Conservation (phyloP, 1,140 invertebrate species). For the Eulimnadia texana region DNA sequence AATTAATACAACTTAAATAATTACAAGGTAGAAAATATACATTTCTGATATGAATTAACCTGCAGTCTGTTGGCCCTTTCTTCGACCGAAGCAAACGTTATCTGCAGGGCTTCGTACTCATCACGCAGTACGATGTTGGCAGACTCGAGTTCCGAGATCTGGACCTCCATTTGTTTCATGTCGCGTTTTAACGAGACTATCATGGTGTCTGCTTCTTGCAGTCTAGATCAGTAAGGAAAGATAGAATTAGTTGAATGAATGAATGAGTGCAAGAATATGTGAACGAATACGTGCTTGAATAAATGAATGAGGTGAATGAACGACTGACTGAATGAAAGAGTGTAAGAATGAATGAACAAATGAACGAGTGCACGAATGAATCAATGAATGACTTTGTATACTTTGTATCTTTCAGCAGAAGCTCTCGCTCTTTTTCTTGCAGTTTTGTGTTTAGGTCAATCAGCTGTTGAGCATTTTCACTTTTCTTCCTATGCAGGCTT, state of each 20-base stretch:
- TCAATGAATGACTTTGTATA: conserved; percentile 30
- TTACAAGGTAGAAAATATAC: neutral
- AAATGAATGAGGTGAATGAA: neutral
- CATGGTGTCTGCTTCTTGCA: conserved; percentile 55
- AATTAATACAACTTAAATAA: conserved; percentile 24
- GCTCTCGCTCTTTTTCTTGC: conserved; percentile 66
- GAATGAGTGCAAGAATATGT: too few species aligned
- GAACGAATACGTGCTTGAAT: too few species aligned
- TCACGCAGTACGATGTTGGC: conserved; percentile 78
- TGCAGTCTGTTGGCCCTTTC: conserved; percentile 52
- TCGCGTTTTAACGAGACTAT: conserved; percentile 31
- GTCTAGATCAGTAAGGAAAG: conserved; percentile 36
- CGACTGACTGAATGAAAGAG: too few species aligned
- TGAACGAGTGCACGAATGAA: neutral
- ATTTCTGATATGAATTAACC: conserved; percentile 4
- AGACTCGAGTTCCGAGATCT: conserved; percentile 47
- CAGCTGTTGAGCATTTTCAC: conserved; percentile 85
- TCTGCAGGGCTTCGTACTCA: conserved; percentile 84
- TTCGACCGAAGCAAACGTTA: conserved; percentile 75
- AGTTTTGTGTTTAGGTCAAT: conserved; percentile 74
- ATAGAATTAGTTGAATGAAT: neutral
- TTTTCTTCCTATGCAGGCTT: conserved; percentile 67
- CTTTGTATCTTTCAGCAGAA: conserved; percentile 56
- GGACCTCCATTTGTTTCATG: conserved; percentile 26
- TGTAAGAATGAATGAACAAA: neutral